A percentile compares a stretch with the other conserved stretches of the same genome.
phyloP scores from a whole-genome alignment of 1,140 invertebrate genomes.

The Phenacoccus solenopsis region DNA sequence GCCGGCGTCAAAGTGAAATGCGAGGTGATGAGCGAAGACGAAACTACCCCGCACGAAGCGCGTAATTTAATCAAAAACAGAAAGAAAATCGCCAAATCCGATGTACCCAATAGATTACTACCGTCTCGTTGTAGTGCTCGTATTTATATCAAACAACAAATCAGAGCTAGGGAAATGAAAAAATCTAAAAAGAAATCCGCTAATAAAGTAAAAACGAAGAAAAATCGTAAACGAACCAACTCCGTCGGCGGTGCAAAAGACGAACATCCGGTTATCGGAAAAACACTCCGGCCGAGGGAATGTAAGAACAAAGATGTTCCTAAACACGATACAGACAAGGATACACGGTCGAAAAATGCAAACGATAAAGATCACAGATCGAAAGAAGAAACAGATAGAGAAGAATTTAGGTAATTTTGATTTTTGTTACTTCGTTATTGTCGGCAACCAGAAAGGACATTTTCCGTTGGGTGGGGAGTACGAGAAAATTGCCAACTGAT shows the following conservation, averaged over 20 bases:
- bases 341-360: neutral
- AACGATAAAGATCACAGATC: conserved; percentile 26
- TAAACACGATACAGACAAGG: neutral
- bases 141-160: conserved; percentile 5
- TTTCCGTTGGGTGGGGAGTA: no score
- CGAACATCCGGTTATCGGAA: neutral
- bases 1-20: neutral
- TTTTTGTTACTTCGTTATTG: neutral
- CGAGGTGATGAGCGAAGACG: neutral
- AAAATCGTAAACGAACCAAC: neutral
- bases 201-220: neutral
- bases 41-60: neutral
- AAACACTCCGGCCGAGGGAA: neutral
- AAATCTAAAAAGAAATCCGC: neutral
- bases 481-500: no score
- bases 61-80: neutral
- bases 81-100: neutral
- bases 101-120: neutral
- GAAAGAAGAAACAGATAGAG: conserved; percentile 29
- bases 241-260: neutral
- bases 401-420: conserved; percentile 21
- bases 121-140: neutral
- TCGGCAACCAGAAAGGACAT: neutral
- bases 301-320: neutral
- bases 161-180: neutral